Conservation (phyloP, 2,797 vertebrate species). For the Myotis myotis region DNA sequence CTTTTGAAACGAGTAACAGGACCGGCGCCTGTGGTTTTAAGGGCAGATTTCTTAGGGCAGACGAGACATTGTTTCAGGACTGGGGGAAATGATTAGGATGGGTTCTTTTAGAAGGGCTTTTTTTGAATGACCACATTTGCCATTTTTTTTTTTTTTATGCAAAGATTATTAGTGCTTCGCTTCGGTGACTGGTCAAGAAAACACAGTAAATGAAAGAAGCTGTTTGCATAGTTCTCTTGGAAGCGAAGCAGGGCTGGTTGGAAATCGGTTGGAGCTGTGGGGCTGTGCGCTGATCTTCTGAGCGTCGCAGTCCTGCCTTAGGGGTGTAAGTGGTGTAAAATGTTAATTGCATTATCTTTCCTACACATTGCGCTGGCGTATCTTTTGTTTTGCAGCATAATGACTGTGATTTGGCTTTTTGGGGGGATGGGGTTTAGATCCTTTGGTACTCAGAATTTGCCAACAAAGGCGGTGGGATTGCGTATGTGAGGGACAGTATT, state of each 20-base stretch:
- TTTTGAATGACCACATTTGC: slow-evolving; percentile 29
- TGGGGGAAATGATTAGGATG: slow-evolving; percentile 18
- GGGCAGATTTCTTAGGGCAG: background rate
- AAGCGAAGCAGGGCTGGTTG: slow-evolving; percentile 22
- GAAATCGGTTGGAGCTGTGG: background rate
- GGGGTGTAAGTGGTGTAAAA: slow-evolving; percentile 21
- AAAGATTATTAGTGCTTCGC: background rate
- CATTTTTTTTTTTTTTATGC: background rate
- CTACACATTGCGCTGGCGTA: background rate
- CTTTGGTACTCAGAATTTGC: slow-evolving; percentile 58
- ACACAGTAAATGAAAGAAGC: background rate
- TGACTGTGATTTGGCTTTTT: slow-evolving; percentile 46
- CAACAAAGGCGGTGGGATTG: slow-evolving; percentile 62
- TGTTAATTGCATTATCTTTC: slow-evolving; percentile 2
- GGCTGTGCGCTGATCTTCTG: background rate
- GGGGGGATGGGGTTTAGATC: background rate
- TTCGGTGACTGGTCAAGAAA: slow-evolving; percentile 8
- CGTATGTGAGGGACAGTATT: slow-evolving; percentile 51
- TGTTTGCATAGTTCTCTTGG: slow-evolving; percentile 10
- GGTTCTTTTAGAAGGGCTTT: slow-evolving; percentile 1
- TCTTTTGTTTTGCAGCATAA: slow-evolving; percentile 1
- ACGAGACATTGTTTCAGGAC: slow-evolving; percentile 32
- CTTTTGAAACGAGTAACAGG: background rate
- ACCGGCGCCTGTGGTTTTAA: background rate
- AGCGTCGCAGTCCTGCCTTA: background rate